Evolutionary conservation across 2,113 vertebrate genomes (phyloP).

Genomic region (Cavia aperea): DNA sequence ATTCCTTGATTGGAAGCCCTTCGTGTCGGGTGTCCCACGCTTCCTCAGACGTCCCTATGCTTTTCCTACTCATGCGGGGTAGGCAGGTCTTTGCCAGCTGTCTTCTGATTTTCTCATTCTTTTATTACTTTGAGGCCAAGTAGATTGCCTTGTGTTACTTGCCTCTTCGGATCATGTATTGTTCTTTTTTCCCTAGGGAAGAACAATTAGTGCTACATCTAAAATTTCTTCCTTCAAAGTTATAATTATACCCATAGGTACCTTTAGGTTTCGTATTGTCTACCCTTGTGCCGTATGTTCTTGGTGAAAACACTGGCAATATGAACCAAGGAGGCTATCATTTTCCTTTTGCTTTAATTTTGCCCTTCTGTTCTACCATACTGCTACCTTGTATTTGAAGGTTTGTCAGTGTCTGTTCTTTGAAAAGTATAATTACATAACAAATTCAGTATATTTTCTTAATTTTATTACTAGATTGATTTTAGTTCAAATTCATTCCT

Average conservation of each 20-base stretch:
- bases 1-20: slow-evolving; percentile 3
- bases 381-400: slow-evolving; percentile 31
- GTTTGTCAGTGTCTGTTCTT: slow-evolving; percentile 34
- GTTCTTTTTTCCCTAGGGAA: slow-evolving; percentile 22
- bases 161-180: slow-evolving; percentile 32
- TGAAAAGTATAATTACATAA: not conserved
- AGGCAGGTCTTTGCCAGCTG: slow-evolving; percentile 55
- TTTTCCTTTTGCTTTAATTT: slow-evolving; percentile 42
- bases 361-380: slow-evolving; percentile 40
- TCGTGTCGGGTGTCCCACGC: not conserved
- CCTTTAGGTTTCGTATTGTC: slow-evolving; percentile 29
- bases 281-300: slow-evolving; percentile 58
- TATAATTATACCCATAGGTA: slow-evolving; percentile 15
- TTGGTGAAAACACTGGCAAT: slow-evolving; percentile 48
- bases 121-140: not conserved
- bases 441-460: not conserved
- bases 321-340: slow-evolving; percentile 15
- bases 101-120: slow-evolving; percentile 47
- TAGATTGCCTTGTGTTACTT: slow-evolving; percentile 22
- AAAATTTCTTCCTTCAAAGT: slow-evolving; percentile 8
- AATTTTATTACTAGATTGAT: not conserved
- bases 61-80: not conserved
- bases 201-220: slow-evolving; percentile 29
- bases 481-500: slow-evolving; percentile 28
- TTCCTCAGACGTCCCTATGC: not conserved